These are phyloP conservation scores for Crambe crambe DNA, from an alignment of 37 sponge, comb jelly and placozoan genomes.

Conservation along the genomic window DNA sequence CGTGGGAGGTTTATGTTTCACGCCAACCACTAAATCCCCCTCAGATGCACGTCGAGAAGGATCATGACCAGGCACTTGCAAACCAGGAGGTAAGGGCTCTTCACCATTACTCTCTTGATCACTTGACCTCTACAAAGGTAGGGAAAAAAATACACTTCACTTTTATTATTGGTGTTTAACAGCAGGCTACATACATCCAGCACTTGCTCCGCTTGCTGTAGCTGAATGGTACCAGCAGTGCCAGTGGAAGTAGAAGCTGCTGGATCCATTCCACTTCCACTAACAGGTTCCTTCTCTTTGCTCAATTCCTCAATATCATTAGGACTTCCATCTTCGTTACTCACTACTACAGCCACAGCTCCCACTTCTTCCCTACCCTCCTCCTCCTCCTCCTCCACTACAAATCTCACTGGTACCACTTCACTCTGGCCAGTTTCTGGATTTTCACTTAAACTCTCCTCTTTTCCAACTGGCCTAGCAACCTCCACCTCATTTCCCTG, in stretches of 20 bases:
- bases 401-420: background rate
- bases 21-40: background rate
- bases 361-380: too few relatives aligned
- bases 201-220: background rate
- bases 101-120: background rate
- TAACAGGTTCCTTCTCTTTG: too few relatives aligned
- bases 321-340: too few relatives aligned
- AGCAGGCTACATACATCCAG: background rate
- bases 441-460: background rate
- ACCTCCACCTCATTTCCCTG: background rate
- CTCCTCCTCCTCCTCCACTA: constrained; percentile 4
- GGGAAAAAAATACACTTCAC: too few relatives aligned
- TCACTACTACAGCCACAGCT: too few relatives aligned
- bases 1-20: background rate
- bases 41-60: constrained; percentile 4
- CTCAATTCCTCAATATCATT: too few relatives aligned
- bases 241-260: too few relatives aligned
- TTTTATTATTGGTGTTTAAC: too few relatives aligned
- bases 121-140: too few relatives aligned
- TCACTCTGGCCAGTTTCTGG: constrained; percentile 27
- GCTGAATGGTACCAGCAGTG: too few relatives aligned
- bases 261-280: too few relatives aligned
- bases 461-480: background rate
- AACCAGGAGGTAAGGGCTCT: background rate
- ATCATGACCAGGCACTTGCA: background rate